Conservation (phyloP, 2,113 vertebrate species). For the Hepsetus odoe region DNA sequence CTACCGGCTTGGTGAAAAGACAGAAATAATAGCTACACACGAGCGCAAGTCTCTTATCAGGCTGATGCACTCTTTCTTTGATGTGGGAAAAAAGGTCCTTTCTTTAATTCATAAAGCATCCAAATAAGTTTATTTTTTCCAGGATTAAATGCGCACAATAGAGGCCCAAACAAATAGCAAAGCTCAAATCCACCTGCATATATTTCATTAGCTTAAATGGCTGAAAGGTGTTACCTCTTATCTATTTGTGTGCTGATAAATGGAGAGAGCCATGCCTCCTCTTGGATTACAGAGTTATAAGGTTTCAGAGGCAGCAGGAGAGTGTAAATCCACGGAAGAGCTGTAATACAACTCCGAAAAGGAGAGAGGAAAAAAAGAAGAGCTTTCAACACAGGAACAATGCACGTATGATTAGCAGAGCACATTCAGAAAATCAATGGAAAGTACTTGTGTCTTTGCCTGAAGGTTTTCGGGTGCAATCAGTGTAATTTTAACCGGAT, state of each 20-base stretch:
- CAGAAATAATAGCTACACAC: background rate
- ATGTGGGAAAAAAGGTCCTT: constrained; percentile 66
- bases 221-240: constrained; percentile 71
- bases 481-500: constrained; percentile 3
- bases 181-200: constrained; percentile 65
- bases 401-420: constrained; percentile 67
- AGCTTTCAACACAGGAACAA: constrained; percentile 68
- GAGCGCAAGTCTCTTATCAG: constrained; percentile 12
- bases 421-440: constrained; percentile 64
- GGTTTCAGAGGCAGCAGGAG: constrained; percentile 60
- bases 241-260: constrained; percentile 66
- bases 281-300: constrained; percentile 70
- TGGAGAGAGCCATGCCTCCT: constrained; percentile 52
- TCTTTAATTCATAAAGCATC: constrained; percentile 77
- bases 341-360: constrained; percentile 64
- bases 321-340: constrained; percentile 67
- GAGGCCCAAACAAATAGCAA: constrained; percentile 69
- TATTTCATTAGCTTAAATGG: constrained; percentile 65
- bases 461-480: background rate
- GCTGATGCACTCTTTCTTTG: constrained; percentile 69
- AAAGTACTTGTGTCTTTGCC: constrained; percentile 44
- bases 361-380: constrained; percentile 56
- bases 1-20: constrained; percentile 43
- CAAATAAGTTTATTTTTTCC: constrained; percentile 69
- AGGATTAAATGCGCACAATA: constrained; percentile 75